phyloP scores from a whole-genome alignment of 2,888 invertebrate species.

The Exocentrus adspersus region DNA sequence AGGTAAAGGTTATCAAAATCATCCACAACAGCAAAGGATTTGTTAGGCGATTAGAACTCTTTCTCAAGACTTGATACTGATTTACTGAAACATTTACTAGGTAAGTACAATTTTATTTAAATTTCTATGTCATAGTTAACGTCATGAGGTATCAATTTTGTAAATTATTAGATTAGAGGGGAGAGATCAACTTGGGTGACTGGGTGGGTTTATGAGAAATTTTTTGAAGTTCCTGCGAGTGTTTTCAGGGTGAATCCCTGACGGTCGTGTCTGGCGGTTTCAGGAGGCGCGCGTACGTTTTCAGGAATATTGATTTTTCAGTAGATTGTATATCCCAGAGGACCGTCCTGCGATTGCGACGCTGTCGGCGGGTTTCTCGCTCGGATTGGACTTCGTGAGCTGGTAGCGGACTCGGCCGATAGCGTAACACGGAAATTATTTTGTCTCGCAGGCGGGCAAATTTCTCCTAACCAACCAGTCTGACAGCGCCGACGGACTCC shows the following conservation, averaged over 20 bases:
- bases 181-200: no score
- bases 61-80: no score
- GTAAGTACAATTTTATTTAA: no score
- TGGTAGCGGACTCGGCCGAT: constrained; percentile 24
- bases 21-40: no score
- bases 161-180: no score
- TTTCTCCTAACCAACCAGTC: constrained; percentile 26
- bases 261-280: constrained; percentile 28
- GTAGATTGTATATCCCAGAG: constrained; percentile 61
- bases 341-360: constrained; percentile 52
- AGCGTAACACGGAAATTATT: constrained; percentile 28
- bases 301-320: constrained; percentile 59
- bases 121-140: no score
- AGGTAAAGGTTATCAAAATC: no score
- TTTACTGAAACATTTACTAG: no score
- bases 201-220: no score
- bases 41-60: no score
- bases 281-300: constrained; percentile 44
- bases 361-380: constrained; percentile 45
- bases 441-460: constrained; percentile 19
- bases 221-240: no score
- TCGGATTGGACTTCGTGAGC: constrained; percentile 42
- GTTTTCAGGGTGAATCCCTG: constrained; percentile 1
- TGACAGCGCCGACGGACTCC: constrained; percentile 24
- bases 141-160: no score